phyloP scores from a whole-genome alignment of 2,888 invertebrate genomes.

The Nebria salina region DNA sequence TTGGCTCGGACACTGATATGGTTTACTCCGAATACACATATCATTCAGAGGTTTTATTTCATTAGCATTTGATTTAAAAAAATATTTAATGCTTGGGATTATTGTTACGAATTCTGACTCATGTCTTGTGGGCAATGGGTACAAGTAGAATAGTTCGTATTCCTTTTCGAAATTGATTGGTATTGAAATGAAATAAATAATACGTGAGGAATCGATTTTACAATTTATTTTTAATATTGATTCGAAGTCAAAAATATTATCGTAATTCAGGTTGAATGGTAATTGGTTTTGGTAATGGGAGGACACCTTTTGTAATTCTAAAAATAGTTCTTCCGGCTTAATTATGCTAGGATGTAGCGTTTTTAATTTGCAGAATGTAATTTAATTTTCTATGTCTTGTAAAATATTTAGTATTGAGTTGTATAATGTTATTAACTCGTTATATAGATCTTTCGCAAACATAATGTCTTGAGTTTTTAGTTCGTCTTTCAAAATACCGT shows the following conservation, averaged over 20 bases:
- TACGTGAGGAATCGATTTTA: no score
- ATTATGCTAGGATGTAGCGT: no score
- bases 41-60: background rate
- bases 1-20: background rate
- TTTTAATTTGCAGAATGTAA: conserved; percentile 2
- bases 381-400: background rate
- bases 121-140: background rate
- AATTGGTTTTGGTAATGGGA: no score
- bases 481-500: background rate
- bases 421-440: background rate
- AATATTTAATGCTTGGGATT: background rate
- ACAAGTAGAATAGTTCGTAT: background rate
- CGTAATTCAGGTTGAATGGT: no score
- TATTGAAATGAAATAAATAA: background rate
- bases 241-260: no score
- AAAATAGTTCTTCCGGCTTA: no score
- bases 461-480: background rate
- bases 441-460: background rate
- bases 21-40: background rate
- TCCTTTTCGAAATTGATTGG: background rate
- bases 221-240: no score
- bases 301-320: no score
- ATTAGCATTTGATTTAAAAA: background rate
- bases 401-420: no score
- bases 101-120: background rate